Evolutionary conservation across 2,797 vertebrate species (phyloP).

Genomic region (Clangula hyemalis): DNA sequence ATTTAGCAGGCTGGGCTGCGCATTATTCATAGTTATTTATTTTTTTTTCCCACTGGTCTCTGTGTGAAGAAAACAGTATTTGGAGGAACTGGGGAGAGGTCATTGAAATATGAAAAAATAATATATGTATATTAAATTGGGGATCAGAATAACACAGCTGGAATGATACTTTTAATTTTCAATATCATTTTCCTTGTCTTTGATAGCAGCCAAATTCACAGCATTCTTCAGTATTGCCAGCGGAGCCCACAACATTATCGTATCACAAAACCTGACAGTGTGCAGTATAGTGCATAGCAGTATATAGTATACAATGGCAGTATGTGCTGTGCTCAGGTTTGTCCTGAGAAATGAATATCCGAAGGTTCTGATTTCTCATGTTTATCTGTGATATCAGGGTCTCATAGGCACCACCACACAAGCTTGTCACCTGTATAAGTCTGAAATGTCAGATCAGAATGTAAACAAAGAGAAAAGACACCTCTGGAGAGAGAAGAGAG

Average conservation of each 20-base stretch:
- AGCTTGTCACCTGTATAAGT: neutral
- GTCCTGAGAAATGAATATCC: neutral
- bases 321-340: neutral
- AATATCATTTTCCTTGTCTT: neutral
- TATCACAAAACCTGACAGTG: neutral
- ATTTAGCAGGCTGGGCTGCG: neutral
- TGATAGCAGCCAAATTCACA: neutral
- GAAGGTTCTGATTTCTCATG: neutral
- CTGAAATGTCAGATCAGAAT: neutral
- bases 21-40: neutral
- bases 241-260: neutral
- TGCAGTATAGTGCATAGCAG: neutral
- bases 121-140: neutral
- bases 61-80: neutral
- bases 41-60: neutral
- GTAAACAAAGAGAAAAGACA: neutral
- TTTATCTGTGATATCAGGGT: neutral
- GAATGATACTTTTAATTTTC: conserved; percentile 10
- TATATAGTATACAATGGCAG: neutral
- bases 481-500: neutral
- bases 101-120: conserved; percentile 28
- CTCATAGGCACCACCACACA: neutral
- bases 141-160: neutral
- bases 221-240: neutral
- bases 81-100: neutral